Evolutionary conservation across 2,113 vertebrate genomes (phyloP), one percentile per base, ranked within the genome.

Genomic region (Xiphophorus couchianus): DNA sequence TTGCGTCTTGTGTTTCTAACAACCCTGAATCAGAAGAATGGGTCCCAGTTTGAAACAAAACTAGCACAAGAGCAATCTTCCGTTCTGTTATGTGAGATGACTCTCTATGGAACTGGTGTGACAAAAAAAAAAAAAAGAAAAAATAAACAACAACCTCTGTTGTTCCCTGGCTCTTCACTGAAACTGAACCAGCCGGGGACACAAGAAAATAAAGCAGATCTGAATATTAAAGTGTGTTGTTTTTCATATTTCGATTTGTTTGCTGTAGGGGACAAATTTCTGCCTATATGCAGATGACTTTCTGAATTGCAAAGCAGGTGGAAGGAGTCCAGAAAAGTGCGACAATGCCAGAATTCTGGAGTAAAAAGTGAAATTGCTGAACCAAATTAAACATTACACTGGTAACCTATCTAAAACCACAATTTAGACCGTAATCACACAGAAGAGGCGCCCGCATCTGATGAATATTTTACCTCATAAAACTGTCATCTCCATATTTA

Each of bases 401-500:
- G 78, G 85, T 86, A 77, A 58, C 76, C 83, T 75, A 88, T 91
- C 90, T 85, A 84, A 90, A 81, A 76, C 84, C 78, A 81, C 83
- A 66, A 92, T 88, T 88, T 89, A 89, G 74, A 83, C 74, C 70
- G 74, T 76, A 88, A 91, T 87, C 86, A 87, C 81, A 85, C 73
- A 81, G 84, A 87, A 80, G 81, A 80, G 75, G 68, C 39, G 84
- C 85, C 83, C 85, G 62, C 60, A 73, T 87, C 85, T 92, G 90
- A 93, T 90, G 87, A 90, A 92, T 91, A 91, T 93, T 92, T 92
- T 89, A 91, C 92, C 90, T 93, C 91, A 86, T 91, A 92, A 94
- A 94, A 92, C 90, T 93, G 94, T 92, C 89, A 87, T 89, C 91
- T 91, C 87, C 91, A 91, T 92, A 93, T 94, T 92, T 94, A 94